Percentiles rank a stretch among this genome's conserved stretches.
Evolutionary conservation across 2,113 vertebrate species (phyloP).

Genomic region (Corythoichthys intestinalis): DNA sequence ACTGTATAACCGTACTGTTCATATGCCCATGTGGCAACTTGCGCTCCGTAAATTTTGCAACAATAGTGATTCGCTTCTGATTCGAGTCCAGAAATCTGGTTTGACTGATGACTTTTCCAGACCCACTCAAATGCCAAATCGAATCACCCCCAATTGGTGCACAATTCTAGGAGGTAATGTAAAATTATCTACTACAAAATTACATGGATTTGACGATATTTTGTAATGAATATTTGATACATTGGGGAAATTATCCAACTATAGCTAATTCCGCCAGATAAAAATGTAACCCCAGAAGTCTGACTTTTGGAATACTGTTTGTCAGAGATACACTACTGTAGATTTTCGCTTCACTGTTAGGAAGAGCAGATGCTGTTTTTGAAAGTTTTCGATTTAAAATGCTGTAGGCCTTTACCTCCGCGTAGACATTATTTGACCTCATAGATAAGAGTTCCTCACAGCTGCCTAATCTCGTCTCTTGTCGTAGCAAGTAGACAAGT

Average conservation of each 20-base stretch:
- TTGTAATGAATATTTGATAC: neutral
- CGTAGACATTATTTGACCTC: slow-evolving; percentile 35
- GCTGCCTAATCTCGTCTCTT: slow-evolving; percentile 50
- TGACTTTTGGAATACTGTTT: neutral
- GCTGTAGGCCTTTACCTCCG: slow-evolving; percentile 17
- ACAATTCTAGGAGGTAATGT: too few species aligned
- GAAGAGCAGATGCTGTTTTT: neutral
- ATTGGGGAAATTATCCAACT: neutral
- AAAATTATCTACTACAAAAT: neutral
- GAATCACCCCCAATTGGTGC: too few species aligned
- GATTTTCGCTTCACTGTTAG: neutral
- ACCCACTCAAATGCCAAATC: too few species aligned
- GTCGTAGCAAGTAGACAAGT: slow-evolving; percentile 23
- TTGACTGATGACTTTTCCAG: too few species aligned
- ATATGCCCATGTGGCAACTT: too few species aligned
- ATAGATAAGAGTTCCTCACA: slow-evolving; percentile 40
- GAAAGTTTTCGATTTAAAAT: slow-evolving; percentile 13
- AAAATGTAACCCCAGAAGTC: neutral
- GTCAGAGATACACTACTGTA: neutral
- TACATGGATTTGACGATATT: neutral
- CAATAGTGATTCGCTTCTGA: too few species aligned
- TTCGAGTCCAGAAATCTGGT: too few species aligned
- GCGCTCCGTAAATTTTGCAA: too few species aligned
- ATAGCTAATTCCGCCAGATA: neutral
- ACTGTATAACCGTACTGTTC: too few species aligned